Evolutionary conservation across 2,888 invertebrate genomes (phyloP).

Genomic region (Meta bourneti): DNA sequence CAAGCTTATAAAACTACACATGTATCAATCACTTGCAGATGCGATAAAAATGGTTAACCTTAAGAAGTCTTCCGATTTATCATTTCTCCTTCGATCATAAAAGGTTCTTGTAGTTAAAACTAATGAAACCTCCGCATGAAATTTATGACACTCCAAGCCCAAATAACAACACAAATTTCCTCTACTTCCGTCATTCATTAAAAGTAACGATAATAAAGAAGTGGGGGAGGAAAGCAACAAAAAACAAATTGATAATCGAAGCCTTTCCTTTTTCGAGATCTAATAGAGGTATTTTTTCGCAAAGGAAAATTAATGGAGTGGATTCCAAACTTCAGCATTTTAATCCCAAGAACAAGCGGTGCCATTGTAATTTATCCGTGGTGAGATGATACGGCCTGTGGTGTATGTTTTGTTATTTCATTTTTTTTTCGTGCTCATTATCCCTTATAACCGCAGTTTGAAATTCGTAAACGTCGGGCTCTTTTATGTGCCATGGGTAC

Average conservation of each 20-base stretch:
- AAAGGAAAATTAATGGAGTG: constrained; percentile 22
- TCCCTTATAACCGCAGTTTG: background rate
- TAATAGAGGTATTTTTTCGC: background rate
- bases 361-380: constrained; percentile 3
- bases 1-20: no score
- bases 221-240: background rate
- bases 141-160: background rate
- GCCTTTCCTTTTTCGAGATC: background rate
- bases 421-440: constrained; percentile 11
- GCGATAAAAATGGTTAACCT: background rate
- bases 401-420: background rate
- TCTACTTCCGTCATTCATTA: background rate
- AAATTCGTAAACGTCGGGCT: constrained; percentile 17
- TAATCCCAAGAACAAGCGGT: constrained; percentile 12
- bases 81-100: background rate
- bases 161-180: constrained; percentile 1
- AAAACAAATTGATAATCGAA: background rate
- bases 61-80: background rate
- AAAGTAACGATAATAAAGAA: background rate
- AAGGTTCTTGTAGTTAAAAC: background rate
- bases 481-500: background rate
- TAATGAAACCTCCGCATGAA: background rate
- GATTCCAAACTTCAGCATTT: constrained; percentile 15
- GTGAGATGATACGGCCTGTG: background rate
- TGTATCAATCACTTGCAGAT: no score